Evolutionary conservation across 2,113 vertebrate genomes (phyloP), one percentile per base, ranked within the genome.

Genomic region (Ceyx melanurus): DNA sequence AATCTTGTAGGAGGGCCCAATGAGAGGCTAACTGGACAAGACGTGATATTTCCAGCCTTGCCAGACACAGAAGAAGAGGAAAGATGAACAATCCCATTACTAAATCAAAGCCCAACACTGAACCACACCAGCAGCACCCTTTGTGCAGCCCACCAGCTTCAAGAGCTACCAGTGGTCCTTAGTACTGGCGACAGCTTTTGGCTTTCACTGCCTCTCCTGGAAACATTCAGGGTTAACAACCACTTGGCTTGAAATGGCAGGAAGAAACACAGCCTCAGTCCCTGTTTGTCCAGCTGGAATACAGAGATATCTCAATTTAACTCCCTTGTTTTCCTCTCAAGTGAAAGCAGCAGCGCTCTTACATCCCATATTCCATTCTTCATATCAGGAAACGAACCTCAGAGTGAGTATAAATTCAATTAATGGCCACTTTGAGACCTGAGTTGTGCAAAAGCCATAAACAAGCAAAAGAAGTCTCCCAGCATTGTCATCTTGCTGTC

Each of bases 401-500:
- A 3, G 4, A 89, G 91, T 82, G 56, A 83, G 71, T 40, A 86
- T 26, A 71, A 94, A 78, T 73, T 70, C 26, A 94, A 81, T 81
- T 88, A 86, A 91, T 37, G 35, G 61, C 70, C 65, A 56, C 80
- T 77, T 58, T 0, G 56, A 77, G 85, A 80, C 64, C 42, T 1
- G 18, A 60, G 40, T 5, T 37, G 70, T 51, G 57, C 20, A 7
- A 53, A 77, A 71, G 8, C 53, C 84, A 64, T 84, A 92, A 92
- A 86, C 26, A 82, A 2, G 48, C 37, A 57, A 65, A 21, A 72
- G 45, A 48, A 51, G 0, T 40, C 64, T 94, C 79, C 82, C 72
- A 67, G 56, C 1, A 40, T 79, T 74, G 76, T 50, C 71, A 85
- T 88, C 86, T 61, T 3, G 0, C 76, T 93, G 88, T 57, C 88